phyloP scores from a whole-genome alignment of 2,797 vertebrate genomes.

The Poeciliopsis turneri region DNA sequence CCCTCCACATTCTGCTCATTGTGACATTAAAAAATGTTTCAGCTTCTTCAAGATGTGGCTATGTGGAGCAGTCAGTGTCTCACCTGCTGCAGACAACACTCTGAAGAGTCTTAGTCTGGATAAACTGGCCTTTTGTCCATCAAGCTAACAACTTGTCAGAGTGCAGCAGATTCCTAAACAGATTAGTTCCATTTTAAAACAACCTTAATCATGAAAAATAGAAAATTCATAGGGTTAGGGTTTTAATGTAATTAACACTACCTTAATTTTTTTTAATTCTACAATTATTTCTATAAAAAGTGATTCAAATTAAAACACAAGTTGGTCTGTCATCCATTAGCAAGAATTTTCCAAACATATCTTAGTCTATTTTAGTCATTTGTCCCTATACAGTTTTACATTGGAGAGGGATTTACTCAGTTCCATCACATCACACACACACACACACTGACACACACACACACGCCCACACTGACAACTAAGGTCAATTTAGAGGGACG shows the following conservation, averaged over 20 bases:
- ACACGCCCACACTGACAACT: not conserved
- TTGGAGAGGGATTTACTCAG: not conserved
- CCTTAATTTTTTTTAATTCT: not conserved
- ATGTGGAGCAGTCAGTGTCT: not conserved
- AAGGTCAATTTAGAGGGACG: not conserved
- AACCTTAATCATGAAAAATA: not conserved
- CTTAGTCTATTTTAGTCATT: not conserved
- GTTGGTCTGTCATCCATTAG: not conserved
- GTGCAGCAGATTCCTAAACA: not conserved
- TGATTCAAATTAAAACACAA: not conserved
- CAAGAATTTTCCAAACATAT: not conserved
- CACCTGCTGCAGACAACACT: not conserved
- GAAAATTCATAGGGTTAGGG: not conserved
- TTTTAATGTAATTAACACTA: not conserved
- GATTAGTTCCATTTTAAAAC: not conserved
- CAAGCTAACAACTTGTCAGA: not conserved
- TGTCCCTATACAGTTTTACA: not conserved
- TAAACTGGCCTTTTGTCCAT: not conserved
- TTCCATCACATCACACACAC: not conserved
- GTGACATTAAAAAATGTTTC: not conserved
- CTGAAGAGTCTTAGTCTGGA: not conserved
- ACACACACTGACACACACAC: not conserved
- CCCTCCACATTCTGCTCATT: not conserved
- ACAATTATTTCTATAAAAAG: not conserved
- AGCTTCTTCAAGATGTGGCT: not conserved